Conservation (phyloP, 2,888 invertebrate genomes). For the Tetheella fluctuosa region DNA sequence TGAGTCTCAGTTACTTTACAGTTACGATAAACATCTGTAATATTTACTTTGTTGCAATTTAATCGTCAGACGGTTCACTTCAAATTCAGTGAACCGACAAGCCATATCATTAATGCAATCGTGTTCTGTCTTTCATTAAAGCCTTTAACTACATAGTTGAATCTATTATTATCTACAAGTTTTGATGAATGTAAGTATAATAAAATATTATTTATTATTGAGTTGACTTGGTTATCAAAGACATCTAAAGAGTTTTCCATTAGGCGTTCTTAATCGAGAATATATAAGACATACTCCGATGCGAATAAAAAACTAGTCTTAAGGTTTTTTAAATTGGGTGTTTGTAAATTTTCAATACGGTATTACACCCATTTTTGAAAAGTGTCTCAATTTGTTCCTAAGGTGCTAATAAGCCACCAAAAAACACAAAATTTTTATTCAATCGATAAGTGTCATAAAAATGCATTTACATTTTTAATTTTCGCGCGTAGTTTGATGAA, state of each 20-base stretch:
- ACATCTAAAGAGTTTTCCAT: not conserved
- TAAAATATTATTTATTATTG: not conserved
- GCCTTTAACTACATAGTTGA: not conserved
- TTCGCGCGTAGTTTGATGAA: too few relatives aligned
- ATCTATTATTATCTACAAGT: conserved; percentile 1
- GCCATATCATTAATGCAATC: conserved; percentile 6
- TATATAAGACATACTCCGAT: too few relatives aligned
- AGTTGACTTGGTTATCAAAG: not conserved
- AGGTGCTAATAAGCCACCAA: too few relatives aligned
- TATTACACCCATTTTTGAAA: too few relatives aligned
- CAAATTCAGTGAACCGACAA: conserved; percentile 3
- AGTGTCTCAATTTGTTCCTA: too few relatives aligned
- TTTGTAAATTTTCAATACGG: too few relatives aligned
- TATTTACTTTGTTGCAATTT: conserved; percentile 1
- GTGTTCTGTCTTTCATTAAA: not conserved
- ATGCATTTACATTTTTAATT: too few relatives aligned
- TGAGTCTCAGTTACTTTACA: not conserved
- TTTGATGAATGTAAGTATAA: not conserved
- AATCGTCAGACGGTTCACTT: conserved; percentile 3
- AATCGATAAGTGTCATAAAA: too few relatives aligned
- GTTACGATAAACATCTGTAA: conserved; percentile 5
- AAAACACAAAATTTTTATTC: too few relatives aligned
- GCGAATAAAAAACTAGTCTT: too few relatives aligned
- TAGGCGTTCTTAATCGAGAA: not conserved
- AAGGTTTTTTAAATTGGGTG: too few relatives aligned